Percentiles rank a stretch among this genome's conserved stretches.
Conservation (phyloP, 2,888 invertebrate genomes). For the Tetanocera ferruginea region DNA sequence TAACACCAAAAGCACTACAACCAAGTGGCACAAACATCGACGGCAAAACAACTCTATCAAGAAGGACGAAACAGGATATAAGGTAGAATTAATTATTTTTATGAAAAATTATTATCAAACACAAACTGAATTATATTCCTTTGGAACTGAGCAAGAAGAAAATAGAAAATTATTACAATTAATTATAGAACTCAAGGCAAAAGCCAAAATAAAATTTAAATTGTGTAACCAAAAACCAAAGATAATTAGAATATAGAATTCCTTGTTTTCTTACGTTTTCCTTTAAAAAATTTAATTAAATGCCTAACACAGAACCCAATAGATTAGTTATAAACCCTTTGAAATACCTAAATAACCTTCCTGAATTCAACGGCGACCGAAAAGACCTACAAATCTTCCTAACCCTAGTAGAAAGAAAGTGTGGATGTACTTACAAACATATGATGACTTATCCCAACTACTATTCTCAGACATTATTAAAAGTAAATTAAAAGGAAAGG, state of each 20-base stretch:
- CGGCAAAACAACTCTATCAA: no score
- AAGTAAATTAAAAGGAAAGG: slow-evolving; percentile 42
- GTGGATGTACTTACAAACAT: slow-evolving; percentile 41
- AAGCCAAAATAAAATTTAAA: not conserved
- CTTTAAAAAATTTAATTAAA: no score
- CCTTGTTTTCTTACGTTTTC: not conserved
- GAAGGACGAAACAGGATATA: not conserved
- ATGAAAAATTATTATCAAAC: not conserved
- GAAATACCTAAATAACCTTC: slow-evolving; percentile 38
- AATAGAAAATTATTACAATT: not conserved
- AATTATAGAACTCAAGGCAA: not conserved
- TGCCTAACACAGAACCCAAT: no score
- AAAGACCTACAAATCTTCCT: slow-evolving; percentile 36
- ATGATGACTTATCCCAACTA: slow-evolving; percentile 43
- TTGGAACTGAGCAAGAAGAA: not conserved
- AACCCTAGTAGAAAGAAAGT: slow-evolving; percentile 40
- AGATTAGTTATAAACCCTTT: slow-evolving; percentile 17
- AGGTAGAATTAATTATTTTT: not conserved
- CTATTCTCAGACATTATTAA: slow-evolving; percentile 46
- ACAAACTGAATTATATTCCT: not conserved
- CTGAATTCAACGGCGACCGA: slow-evolving; percentile 37
- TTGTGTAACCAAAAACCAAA: not conserved
- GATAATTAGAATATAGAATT: not conserved
- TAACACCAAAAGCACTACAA: no score
- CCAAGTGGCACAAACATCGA: no score